phyloP scores from a whole-genome alignment of 2,113 vertebrate species.

The Phodopus roborovskii region DNA sequence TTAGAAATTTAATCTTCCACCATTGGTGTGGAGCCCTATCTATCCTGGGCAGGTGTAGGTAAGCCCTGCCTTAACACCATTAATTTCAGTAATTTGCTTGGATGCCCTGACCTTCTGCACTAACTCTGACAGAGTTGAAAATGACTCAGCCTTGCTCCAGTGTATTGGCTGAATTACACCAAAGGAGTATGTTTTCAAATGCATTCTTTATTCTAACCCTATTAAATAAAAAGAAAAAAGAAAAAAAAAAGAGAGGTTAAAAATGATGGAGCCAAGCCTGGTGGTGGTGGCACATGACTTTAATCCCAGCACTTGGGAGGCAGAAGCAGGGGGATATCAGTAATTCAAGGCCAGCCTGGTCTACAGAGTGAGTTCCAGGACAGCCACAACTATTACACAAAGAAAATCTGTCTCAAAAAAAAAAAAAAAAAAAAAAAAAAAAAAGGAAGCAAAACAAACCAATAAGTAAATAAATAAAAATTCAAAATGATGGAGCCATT shows the following conservation, averaged over 20 bases:
- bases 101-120: neutral
- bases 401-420: too few species aligned
- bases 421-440: too few species aligned
- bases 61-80: neutral
- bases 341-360: too few species aligned
- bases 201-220: constrained; percentile 37
- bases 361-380: too few species aligned
- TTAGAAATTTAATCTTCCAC: neutral
- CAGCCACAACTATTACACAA: too few species aligned
- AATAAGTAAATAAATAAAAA: neutral
- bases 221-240: neutral
- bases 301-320: too few species aligned
- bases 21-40: neutral
- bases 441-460: too few species aligned
- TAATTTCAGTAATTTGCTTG: neutral
- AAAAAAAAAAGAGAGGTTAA: constrained; percentile 16
- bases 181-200: constrained; percentile 12
- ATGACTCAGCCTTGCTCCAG: neutral
- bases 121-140: neutral
- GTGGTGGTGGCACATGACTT: too few species aligned
- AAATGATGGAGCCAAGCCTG: neutral
- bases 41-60: neutral
- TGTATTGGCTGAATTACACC: neutral
- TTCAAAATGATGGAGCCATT: constrained; percentile 3
- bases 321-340: too few species aligned